These are phyloP conservation scores for Trichosurus vulpecula DNA, from an alignment of 2,797 vertebrate species.

Conservation along the genomic window DNA sequence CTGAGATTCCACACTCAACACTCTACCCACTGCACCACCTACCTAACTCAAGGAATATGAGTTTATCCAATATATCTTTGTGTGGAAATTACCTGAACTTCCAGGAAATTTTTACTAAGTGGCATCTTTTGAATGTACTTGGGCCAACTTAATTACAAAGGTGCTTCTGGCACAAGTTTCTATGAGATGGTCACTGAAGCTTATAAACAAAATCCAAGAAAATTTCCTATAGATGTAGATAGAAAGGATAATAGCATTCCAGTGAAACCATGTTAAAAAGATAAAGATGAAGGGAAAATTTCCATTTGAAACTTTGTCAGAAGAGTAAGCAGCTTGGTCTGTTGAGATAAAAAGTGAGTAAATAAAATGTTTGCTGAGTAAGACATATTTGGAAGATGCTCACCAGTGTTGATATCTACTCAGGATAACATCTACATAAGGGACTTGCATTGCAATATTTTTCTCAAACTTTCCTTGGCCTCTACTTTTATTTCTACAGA, in stretches of 20 bases:
- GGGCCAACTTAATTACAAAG: background rate
- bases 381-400: constrained; percentile 64
- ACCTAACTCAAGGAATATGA: background rate
- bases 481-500: constrained; percentile 65
- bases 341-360: background rate
- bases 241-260: background rate
- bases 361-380: constrained; percentile 50
- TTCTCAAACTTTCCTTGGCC: constrained; percentile 61
- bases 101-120: background rate
- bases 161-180: background rate
- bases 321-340: background rate
- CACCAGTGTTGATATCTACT: constrained; percentile 60
- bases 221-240: background rate
- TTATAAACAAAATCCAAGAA: background rate
- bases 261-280: background rate
- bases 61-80: background rate
- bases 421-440: constrained; percentile 64
- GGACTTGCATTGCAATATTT: constrained; percentile 59
- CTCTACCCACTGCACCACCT: background rate
- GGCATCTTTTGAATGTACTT: background rate
- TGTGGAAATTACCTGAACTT: background rate
- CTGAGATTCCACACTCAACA: background rate
- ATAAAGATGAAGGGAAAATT: background rate
- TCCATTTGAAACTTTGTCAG: background rate
- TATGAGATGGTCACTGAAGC: background rate